Evolutionary conservation across 2,888 invertebrate genomes (phyloP).

Genomic region (Ectemnius cavifrons): DNA sequence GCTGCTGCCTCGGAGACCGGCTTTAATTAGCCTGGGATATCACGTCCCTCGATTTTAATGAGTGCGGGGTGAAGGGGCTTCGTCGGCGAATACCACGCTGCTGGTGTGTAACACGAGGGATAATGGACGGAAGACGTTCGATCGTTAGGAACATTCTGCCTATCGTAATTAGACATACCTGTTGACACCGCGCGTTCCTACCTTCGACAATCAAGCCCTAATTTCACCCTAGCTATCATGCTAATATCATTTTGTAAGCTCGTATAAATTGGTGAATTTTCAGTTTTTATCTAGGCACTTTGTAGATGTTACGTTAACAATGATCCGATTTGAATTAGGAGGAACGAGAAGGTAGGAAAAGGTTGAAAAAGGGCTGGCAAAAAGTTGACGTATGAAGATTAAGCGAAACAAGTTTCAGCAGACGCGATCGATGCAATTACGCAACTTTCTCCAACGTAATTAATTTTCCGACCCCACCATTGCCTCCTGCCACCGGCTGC

Average conservation of each 20-base stretch:
- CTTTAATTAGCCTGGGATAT: constrained; percentile 47
- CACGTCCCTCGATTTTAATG: constrained; percentile 26
- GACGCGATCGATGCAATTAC: constrained; percentile 48
- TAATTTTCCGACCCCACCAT: constrained; percentile 32
- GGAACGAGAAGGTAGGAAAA: constrained; percentile 6
- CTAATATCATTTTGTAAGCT: too few species aligned
- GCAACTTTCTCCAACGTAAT: constrained; percentile 43
- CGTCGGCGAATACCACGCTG: background rate
- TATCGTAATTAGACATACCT: constrained; percentile 41
- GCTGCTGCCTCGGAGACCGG: constrained; percentile 27
- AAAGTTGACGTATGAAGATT: constrained; percentile 37
- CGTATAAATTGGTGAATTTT: too few species aligned
- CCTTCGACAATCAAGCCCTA: constrained; percentile 9
- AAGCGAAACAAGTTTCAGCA: constrained; percentile 41
- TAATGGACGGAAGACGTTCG: constrained; percentile 1
- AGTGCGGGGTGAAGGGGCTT: constrained; percentile 14
- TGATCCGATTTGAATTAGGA: background rate
- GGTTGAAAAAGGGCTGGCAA: constrained; percentile 29
- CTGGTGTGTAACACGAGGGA: background rate
- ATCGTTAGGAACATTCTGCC: background rate
- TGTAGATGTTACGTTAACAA: too few species aligned
- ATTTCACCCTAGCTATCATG: too few species aligned
- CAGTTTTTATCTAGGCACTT: too few species aligned
- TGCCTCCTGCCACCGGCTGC: background rate
- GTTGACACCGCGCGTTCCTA: constrained; percentile 36